Percentiles rank a stretch among this genome's conserved stretches.
These are phyloP conservation scores for Cheilosia impressa DNA, from an alignment of 2,888 invertebrate genomes.

Conservation along the genomic window DNA sequence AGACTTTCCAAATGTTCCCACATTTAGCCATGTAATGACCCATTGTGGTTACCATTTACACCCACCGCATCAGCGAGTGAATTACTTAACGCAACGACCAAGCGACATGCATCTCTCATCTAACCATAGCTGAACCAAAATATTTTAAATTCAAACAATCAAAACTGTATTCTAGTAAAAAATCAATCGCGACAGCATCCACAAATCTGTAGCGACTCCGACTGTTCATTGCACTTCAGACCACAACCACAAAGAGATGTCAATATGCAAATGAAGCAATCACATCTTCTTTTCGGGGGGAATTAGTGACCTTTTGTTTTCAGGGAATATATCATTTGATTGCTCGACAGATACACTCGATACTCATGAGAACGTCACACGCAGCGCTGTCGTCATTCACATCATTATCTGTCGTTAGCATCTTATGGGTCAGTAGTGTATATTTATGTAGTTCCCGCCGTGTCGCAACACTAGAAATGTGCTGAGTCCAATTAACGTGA, in stretches of 20 bases:
- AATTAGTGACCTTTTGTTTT: constrained; percentile 59
- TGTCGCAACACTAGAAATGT: not conserved
- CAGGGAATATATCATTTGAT: constrained; percentile 49
- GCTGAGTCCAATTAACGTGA: not conserved
- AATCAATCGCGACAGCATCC: not conserved
- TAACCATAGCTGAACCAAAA: constrained; percentile 3
- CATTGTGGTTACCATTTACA: constrained; percentile 13
- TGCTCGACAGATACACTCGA: constrained; percentile 46
- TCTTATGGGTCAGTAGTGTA: constrained; percentile 43
- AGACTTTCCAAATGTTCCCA: too few relatives aligned
- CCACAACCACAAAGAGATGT: constrained; percentile 1
- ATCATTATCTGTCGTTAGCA: not conserved
- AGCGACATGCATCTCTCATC: too few relatives aligned
- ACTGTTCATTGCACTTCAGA: constrained; percentile 12
- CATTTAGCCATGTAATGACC: not conserved
- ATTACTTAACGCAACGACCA: too few relatives aligned
- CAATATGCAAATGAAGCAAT: constrained; percentile 46
- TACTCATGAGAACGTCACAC: constrained; percentile 53
- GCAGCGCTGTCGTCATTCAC: constrained; percentile 12
- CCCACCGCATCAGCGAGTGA: not conserved
- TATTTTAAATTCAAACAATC: constrained; percentile 17
- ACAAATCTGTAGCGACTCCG: not conserved
- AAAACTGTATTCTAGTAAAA: constrained; percentile 45
- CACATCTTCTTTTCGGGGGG: constrained; percentile 12
- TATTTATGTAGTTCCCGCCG: not conserved